Base-by-base conservation (phyloP, 2,113 vertebrate species). In the Andinoacara biseriatus region DNA sequence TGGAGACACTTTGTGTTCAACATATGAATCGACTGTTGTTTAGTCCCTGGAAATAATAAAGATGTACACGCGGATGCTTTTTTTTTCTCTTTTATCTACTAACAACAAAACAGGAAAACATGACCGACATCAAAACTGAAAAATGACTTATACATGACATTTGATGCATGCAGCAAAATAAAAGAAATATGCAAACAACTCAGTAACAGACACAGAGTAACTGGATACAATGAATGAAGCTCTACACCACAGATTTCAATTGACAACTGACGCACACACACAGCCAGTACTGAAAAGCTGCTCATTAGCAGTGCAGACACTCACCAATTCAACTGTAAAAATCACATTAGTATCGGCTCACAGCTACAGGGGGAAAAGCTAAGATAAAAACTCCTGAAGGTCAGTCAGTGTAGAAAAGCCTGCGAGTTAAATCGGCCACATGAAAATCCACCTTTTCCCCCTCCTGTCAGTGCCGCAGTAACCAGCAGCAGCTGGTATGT, bases 401-500 rank as follows among this genome's bases (percentile, higher is more conserved):
- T 0, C 20, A 22, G 72, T 22, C 31, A 1, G 5, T 43, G 60
- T 6, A n/a, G 6, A 54, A 60, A 38, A 80, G 24, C 52, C 22
- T 20, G 46, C 0, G 1, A 38, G 31, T 52, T 77, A 8, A 74
- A 59, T 24, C 40, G 5, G 63, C 46, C 6, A 1, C 8, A 61
- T 0, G 1, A 78, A 81, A 81, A 77, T 65, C 62, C 22, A 33
- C 29, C 15, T 61, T 75, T 78, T 65, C 0, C 22, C 14, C 43
- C 63, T 62, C 54, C 75, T 54, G 78, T 84, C 87, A 60, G 76
- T 26, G 26, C 31, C 0, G 24, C n/a, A 54, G 58, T 78, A 5
- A 87, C 63, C 67, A 60, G 79, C 82, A 79, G 84, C 91, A 91
- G 91, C 89, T 87, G 87, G 54, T 60, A 33, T 75, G 81, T 69